Conservation (phyloP, 2,888 invertebrate species). For the Zaprionus bogoriensis region DNA sequence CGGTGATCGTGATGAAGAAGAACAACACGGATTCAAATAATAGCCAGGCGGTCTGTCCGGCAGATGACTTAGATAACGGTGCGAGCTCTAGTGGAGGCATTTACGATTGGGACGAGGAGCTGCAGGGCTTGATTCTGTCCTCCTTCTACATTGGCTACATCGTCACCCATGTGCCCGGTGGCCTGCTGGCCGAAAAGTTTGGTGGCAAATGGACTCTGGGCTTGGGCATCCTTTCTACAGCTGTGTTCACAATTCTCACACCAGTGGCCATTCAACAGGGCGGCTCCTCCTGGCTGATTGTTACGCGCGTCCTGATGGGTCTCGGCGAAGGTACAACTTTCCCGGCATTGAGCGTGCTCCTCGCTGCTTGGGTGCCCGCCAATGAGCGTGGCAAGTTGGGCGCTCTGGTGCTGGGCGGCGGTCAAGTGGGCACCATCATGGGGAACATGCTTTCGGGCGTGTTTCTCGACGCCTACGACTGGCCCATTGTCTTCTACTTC, state of each 20-base stretch:
- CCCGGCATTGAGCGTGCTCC: slow-evolving; percentile 91
- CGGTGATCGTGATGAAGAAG: slow-evolving; percentile 85
- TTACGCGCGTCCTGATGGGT: slow-evolving; percentile 90
- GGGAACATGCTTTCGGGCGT: slow-evolving; percentile 87
- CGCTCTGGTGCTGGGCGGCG: slow-evolving; percentile 91
- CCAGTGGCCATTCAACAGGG: slow-evolving; percentile 88
- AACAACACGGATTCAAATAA: slow-evolving; percentile 54
- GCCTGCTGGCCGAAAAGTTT: slow-evolving; percentile 90
- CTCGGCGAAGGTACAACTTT: slow-evolving; percentile 93
- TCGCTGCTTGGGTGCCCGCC: slow-evolving; percentile 92
- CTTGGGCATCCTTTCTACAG: slow-evolving; percentile 91
- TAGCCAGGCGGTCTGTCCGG: slow-evolving; percentile 59
- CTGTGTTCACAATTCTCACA: slow-evolving; percentile 91
- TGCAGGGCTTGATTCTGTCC: slow-evolving; percentile 90
- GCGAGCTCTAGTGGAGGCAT: slow-evolving; percentile 60
- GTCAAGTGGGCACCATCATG: slow-evolving; percentile 87
- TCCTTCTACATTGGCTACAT: slow-evolving; percentile 95
- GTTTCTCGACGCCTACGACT: slow-evolving; percentile 87
- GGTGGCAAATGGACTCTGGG: slow-evolving; percentile 94
- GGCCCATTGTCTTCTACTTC: slow-evolving; percentile 91
- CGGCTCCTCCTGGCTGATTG: slow-evolving; percentile 88
- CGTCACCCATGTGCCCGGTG: slow-evolving; percentile 92
- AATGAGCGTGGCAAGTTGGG: slow-evolving; percentile 91
- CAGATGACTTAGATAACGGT: slow-evolving; percentile 60
- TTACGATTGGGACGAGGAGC: slow-evolving; percentile 87